phyloP scores from a whole-genome alignment of 2,113 vertebrate genomes.

The Rhagologus leucostigma region DNA sequence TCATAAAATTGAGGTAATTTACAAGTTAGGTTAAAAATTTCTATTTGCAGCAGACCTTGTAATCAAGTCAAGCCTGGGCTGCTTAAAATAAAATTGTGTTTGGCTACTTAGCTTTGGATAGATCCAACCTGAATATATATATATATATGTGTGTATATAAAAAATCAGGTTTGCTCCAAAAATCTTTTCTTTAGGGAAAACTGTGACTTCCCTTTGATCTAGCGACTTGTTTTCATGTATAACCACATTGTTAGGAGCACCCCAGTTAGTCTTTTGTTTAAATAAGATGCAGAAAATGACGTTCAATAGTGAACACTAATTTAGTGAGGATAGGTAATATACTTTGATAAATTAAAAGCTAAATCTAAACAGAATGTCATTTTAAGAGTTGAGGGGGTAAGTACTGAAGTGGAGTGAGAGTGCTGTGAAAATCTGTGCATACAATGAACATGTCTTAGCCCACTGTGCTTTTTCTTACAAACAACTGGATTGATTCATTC shows the following conservation, averaged over 20 bases:
- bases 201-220: background rate
- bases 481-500: background rate
- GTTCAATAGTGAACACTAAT: background rate
- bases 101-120: background rate
- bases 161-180: background rate
- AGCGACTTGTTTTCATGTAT: background rate
- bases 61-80: background rate
- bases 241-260: background rate
- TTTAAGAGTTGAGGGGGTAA: background rate
- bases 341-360: background rate
- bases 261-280: background rate
- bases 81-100: background rate
- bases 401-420: background rate
- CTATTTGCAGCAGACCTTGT: background rate
- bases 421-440: background rate
- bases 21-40: background rate
- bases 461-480: background rate
- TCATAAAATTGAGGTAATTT: background rate
- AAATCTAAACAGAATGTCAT: background rate
- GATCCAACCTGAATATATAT: background rate
- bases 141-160: background rate
- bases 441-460: background rate
- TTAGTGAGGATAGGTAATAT: background rate
- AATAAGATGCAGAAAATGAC: background rate
- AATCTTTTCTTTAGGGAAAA: background rate